Percentiles rank a stretch among this genome's conserved stretches.
Evolutionary conservation across 2,113 vertebrate genomes (phyloP).

Genomic region (Rhadina sibilatrix): DNA sequence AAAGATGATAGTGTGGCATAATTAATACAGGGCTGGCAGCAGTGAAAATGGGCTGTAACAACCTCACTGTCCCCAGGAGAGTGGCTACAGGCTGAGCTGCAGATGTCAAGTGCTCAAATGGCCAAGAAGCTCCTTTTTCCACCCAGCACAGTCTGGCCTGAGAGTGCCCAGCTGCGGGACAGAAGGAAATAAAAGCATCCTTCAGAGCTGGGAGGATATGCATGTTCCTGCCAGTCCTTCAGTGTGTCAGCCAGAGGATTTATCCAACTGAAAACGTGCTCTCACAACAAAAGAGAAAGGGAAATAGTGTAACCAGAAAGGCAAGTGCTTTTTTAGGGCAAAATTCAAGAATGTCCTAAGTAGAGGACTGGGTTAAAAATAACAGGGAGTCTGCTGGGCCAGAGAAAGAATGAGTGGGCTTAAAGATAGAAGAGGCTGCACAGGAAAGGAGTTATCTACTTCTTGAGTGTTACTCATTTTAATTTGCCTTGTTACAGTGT

Average conservation of each 20-base stretch:
- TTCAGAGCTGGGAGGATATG: background rate
- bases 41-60: background rate
- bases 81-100: background rate
- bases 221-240: background rate
- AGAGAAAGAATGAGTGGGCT: background rate
- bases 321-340: background rate
- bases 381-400: background rate
- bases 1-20: background rate
- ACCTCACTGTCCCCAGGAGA: accelerated
- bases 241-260: background rate
- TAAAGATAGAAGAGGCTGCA: background rate
- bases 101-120: background rate
- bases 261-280: background rate
- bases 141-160: background rate
- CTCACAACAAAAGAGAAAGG: background rate
- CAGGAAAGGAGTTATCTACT: background rate
- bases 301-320: background rate
- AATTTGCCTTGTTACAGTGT: background rate
- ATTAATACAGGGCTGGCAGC: background rate
- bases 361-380: background rate
- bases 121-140: background rate
- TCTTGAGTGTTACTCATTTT: background rate
- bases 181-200: background rate
- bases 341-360: background rate
- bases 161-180: background rate